Evolutionary conservation across 2,113 vertebrate genomes (phyloP).

Genomic region (Onychostoma macrolepis): DNA sequence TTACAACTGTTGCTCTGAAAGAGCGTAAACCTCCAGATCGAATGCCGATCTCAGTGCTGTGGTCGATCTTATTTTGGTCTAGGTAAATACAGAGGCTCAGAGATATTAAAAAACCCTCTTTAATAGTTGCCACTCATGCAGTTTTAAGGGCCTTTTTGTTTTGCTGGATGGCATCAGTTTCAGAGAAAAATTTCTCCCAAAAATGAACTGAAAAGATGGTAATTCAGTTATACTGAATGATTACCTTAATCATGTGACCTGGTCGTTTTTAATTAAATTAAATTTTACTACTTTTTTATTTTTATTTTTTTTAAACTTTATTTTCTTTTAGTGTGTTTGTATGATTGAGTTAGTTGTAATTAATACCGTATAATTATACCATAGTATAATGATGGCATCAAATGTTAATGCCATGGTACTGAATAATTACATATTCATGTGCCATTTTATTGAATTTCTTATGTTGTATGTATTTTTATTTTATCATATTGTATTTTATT

Average conservation of each 20-base stretch:
- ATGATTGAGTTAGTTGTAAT: neutral
- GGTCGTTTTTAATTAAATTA: no score
- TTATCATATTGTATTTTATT: no score
- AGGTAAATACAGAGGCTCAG: slow-evolving; percentile 14
- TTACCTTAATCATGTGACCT: no score
- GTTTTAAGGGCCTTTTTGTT: slow-evolving; percentile 17
- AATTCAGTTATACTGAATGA: neutral
- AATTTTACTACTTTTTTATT: no score
- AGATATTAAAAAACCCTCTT: slow-evolving; percentile 33
- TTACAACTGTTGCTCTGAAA: slow-evolving; percentile 9
- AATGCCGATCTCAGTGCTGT: neutral
- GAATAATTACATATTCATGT: no score
- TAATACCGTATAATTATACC: neutral
- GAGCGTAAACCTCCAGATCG: neutral
- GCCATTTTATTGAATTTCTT: no score
- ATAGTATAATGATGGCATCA: neutral
- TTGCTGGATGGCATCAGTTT: slow-evolving; percentile 54
- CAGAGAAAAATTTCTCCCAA: slow-evolving; percentile 18
- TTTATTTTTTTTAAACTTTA: no score
- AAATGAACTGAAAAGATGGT: neutral
- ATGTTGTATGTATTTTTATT: no score
- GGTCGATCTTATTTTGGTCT: slow-evolving; percentile 26
- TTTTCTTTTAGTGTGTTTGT: neutral
- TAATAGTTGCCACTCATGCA: neutral
- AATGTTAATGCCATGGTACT: neutral